A percentile compares a stretch with the other conserved stretches of the same genome.
phyloP scores from a whole-genome alignment of 2,888 invertebrate genomes.

The Silvanus unidentatus region DNA sequence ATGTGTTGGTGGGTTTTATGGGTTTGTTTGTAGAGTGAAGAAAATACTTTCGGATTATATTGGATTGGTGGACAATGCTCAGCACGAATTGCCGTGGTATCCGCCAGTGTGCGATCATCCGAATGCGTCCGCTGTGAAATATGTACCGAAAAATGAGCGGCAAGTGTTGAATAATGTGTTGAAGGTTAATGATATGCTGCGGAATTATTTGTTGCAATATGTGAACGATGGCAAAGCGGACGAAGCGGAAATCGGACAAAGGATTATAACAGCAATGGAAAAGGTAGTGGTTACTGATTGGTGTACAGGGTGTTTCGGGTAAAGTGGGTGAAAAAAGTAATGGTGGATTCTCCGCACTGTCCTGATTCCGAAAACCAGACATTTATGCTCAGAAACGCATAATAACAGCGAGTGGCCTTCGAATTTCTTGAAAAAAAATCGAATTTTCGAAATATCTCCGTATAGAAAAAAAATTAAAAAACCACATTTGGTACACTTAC shows the following conservation, averaged over 20 bases:
- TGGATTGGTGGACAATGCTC: slow-evolving; percentile 53
- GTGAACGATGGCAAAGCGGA: slow-evolving; percentile 43
- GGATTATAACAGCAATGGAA: slow-evolving; percentile 66
- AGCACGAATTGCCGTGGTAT: slow-evolving; percentile 72
- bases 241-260: slow-evolving; percentile 72
- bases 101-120: slow-evolving; percentile 60
- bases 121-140: slow-evolving; percentile 37
- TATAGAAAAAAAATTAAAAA: too few species aligned
- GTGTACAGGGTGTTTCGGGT: too few species aligned
- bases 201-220: slow-evolving; percentile 38
- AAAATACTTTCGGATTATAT: slow-evolving; percentile 57
- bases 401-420: too few species aligned
- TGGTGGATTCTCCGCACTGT: too few species aligned
- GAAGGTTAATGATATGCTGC: slow-evolving; percentile 32
- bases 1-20: background rate
- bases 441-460: slow-evolving; percentile 1
- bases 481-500: too few species aligned
- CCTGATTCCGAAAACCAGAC: too few species aligned
- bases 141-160: slow-evolving; percentile 39
- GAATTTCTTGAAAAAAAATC: too few species aligned
- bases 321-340: too few species aligned
- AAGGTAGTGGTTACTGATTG: slow-evolving; percentile 46
- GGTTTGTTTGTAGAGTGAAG: slow-evolving; percentile 29
- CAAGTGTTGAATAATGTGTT: slow-evolving; percentile 31
- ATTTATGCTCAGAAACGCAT: too few species aligned